Percentiles rank a stretch among this genome's conserved stretches.
These are phyloP conservation scores for Neelides folsomi DNA, from an alignment of 2,888 invertebrate species.

Conservation along the genomic window DNA sequence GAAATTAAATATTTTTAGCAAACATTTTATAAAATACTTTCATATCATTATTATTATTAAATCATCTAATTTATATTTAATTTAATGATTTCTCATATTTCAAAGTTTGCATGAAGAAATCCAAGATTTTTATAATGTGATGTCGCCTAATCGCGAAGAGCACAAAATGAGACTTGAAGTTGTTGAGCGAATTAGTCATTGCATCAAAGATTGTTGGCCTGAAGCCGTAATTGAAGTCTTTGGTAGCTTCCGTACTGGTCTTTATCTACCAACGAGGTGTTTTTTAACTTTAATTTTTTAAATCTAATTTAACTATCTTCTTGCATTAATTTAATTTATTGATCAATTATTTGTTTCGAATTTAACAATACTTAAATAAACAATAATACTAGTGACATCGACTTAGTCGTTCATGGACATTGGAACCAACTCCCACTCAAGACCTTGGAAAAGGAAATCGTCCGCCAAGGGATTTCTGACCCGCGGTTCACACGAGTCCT, in stretches of 20 bases:
- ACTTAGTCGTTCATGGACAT: slow-evolving; percentile 58
- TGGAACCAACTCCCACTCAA: slow-evolving; percentile 84
- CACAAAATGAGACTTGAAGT: slow-evolving; percentile 77
- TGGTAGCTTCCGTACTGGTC: slow-evolving; percentile 92
- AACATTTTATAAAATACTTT: neutral
- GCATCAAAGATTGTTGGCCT: slow-evolving; percentile 80
- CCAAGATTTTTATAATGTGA: slow-evolving; percentile 87
- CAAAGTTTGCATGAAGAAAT: slow-evolving; percentile 89
- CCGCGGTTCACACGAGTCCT: slow-evolving; percentile 83
- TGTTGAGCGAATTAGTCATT: slow-evolving; percentile 72
- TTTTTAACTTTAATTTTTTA: neutral
- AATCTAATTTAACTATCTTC: no score
- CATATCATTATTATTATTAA: neutral
- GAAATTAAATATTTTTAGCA: no score
- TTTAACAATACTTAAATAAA: no score
- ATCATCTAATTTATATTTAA: slow-evolving; percentile 19
- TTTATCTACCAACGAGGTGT: slow-evolving; percentile 80
- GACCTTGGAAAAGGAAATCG: slow-evolving; percentile 78
- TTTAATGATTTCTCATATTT: slow-evolving; percentile 4
- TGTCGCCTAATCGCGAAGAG: slow-evolving; percentile 85
- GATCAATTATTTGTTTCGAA: neutral
- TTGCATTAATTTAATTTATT: no score
- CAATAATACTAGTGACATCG: slow-evolving; percentile 60
- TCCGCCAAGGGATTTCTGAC: slow-evolving; percentile 78
- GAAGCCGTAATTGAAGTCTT: slow-evolving; percentile 91